Evolutionary conservation across 1,140 invertebrate genomes (phyloP).

Genomic region (Drosophila guanche): DNA sequence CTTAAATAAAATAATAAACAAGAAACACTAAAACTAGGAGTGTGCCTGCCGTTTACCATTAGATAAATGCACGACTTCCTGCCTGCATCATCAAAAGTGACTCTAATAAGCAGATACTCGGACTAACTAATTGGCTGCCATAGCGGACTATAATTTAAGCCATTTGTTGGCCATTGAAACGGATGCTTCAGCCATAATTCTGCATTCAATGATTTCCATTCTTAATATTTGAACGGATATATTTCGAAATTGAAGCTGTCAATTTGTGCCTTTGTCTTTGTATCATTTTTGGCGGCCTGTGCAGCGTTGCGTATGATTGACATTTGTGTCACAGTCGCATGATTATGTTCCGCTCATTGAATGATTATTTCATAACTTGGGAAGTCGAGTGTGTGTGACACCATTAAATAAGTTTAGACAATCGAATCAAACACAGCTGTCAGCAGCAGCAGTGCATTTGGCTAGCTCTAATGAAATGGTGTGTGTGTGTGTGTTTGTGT

Average conservation of each 20-base stretch:
- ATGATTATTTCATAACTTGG: slow-evolving; percentile 64
- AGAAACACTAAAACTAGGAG: no score
- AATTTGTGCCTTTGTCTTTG: slow-evolving; percentile 16
- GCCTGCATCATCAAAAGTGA: no score
- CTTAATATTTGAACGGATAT: slow-evolving; percentile 21
- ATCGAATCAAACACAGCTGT: slow-evolving; percentile 59
- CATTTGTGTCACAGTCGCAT: slow-evolving; percentile 60
- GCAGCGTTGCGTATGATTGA: slow-evolving; percentile 77
- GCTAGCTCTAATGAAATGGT: background rate
- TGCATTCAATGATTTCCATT: background rate
- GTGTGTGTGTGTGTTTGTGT: slow-evolving; percentile 23
- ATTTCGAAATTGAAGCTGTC: slow-evolving; percentile 35
- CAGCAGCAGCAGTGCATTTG: slow-evolving; percentile 36
- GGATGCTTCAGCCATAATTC: no score
- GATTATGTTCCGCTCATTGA: slow-evolving; percentile 53
- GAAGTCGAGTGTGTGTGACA: slow-evolving; percentile 45
- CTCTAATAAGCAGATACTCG: no score
- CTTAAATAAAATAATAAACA: no score
- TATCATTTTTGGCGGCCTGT: slow-evolving; percentile 42
- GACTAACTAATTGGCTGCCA: no score
- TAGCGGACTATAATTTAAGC: no score
- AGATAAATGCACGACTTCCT: no score
- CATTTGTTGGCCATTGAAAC: no score
- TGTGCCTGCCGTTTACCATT: no score
- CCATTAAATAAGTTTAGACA: slow-evolving; percentile 57